A percentile compares a stretch with the other conserved stretches of the same genome.
phyloP scores from a whole-genome alignment of 2,113 vertebrate species.

The Siniperca chuatsi region DNA sequence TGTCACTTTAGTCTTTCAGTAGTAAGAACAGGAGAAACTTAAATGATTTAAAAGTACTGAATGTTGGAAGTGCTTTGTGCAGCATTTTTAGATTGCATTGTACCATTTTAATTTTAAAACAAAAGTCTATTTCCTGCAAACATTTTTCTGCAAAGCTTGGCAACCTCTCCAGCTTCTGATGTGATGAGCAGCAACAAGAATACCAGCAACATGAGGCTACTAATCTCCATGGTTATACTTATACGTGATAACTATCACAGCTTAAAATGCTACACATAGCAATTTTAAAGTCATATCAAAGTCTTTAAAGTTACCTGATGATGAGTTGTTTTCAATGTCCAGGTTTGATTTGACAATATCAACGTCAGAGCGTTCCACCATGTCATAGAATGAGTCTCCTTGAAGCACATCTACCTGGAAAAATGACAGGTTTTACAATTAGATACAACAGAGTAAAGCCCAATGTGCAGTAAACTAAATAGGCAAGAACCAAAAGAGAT shows the following conservation, averaged over 20 bases:
- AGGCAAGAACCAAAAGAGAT: neutral
- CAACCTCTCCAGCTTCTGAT: neutral
- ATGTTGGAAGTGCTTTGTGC: no score
- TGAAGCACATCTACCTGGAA: slow-evolving; percentile 83
- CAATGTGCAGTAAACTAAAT: neutral
- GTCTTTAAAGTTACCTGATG: slow-evolving; percentile 66
- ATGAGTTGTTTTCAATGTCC: slow-evolving; percentile 35
- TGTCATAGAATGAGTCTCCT: slow-evolving; percentile 79
- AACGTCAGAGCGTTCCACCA: slow-evolving; percentile 73
- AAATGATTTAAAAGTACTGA: no score
- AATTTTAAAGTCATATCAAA: neutral
- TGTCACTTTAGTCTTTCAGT: neutral
- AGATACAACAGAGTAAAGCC: neutral
- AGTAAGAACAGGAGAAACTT: neutral
- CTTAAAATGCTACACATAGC: neutral
- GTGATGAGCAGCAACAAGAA: neutral
- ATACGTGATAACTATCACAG: no score
- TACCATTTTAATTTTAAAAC: no score
- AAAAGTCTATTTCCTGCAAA: neutral
- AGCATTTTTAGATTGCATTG: no score
- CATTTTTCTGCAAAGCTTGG: neutral
- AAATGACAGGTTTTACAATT: neutral
- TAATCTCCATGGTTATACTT: neutral
- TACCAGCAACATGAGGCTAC: neutral
- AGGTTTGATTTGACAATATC: slow-evolving; percentile 65